Evolutionary conservation across 2,113 vertebrate genomes (phyloP), one percentile per base, ranked within the genome.

Genomic region (Heliornis fulica): DNA sequence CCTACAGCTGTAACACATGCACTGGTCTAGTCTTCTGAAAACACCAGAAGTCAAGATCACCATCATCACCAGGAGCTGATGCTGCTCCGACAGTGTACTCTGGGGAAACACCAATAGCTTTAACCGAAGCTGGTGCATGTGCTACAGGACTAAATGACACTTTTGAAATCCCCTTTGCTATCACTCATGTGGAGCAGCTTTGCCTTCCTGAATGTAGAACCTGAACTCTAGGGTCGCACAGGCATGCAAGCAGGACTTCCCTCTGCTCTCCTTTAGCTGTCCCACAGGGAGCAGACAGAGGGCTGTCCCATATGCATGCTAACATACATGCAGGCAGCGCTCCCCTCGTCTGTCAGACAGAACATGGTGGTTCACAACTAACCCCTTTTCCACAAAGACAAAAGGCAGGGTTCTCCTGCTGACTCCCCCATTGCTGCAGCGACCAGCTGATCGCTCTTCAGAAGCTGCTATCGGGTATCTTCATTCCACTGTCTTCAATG

Each of bases 211-310:
- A 16, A 34, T 6, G 46, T 2, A 81, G 60, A 46, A 38, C 1
- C 8, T 34, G 54, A 65, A 40, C n/a, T 5, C 26, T 2, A 21
- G 75, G 53, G 28, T 53, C 26, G 41, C 0, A 0, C 3, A 7
- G 25, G 29, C 28, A 28, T 38, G 53, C 36, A 20, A 48, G 40
- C 75, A 85, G 74, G 32, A 46, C 5, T 22, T 76, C 13, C 43
- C 2, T 8, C 29, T 41, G 34, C 36, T 80, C 18, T 72, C 32
- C 48, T 61, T 7, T 65, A 36, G 48, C 13, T 0, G 4, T 43
- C 26, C 43, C 57, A 25, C 3, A 3, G 0, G 1, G 40, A 53
- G 71, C 15, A 1, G 72, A 59, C 75, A 51, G 22, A 54, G 34
- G 29, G 53, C 4, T 40, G 43, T 74, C 78, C 80, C 31, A 48